Evolutionary conservation across 2,113 vertebrate genomes (phyloP).

Genomic region (Synodontis membranacea): DNA sequence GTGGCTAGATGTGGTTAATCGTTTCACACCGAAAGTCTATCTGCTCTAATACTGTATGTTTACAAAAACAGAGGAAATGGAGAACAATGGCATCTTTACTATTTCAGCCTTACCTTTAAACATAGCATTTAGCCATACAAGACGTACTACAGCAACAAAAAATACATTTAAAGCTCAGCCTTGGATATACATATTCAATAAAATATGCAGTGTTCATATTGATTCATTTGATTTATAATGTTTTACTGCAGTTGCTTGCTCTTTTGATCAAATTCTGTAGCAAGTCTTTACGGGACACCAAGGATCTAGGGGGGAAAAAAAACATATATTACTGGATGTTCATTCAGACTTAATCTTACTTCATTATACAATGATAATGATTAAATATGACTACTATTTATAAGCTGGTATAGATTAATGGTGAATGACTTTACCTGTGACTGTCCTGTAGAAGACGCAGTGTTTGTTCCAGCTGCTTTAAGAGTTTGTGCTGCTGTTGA

Average conservation of each 20-base stretch:
- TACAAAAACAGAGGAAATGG: too few relatives aligned
- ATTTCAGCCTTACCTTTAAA: neutral
- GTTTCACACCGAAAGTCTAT: neutral
- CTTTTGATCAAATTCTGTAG: neutral
- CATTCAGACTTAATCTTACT: neutral
- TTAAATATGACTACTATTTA: neutral
- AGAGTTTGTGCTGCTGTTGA: slow-evolving; percentile 66
- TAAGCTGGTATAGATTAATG: neutral
- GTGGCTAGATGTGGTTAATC: neutral
- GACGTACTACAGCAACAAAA: neutral
- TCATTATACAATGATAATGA: neutral
- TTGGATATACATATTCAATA: neutral
- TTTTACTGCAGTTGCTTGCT: neutral
- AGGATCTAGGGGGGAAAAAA: neutral
- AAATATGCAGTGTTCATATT: neutral
- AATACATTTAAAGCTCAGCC: neutral
- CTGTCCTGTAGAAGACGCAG: slow-evolving; percentile 67
- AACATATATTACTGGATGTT: neutral
- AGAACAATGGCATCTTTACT: neutral
- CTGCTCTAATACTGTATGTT: neutral
- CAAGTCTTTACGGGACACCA: neutral
- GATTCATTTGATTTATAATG: neutral
- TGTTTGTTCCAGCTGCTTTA: slow-evolving; percentile 66
- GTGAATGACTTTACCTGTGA: slow-evolving; percentile 66
- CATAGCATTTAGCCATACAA: neutral